phyloP scores from a whole-genome alignment of 1,140 invertebrate genomes.

The Cardiocondyla obscurior region DNA sequence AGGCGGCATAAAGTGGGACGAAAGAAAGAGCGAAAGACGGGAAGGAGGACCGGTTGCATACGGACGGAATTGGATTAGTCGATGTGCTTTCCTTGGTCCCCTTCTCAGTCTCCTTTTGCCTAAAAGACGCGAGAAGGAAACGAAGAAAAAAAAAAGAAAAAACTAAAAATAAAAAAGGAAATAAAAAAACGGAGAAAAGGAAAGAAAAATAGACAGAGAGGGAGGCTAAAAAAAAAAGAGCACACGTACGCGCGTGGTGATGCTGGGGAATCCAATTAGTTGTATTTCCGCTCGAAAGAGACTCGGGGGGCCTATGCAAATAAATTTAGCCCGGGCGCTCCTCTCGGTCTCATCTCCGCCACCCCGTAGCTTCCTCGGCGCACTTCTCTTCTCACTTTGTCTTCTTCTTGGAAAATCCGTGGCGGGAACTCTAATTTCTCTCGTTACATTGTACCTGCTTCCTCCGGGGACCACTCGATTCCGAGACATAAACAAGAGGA shows the following conservation, averaged over 20 bases:
- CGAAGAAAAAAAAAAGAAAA: not conserved
- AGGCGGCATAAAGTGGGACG: slow-evolving; percentile 35
- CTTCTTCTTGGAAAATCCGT: slow-evolving; percentile 42
- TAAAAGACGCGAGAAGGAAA: not conserved
- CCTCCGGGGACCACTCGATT: slow-evolving; percentile 57
- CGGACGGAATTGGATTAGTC: slow-evolving; percentile 69
- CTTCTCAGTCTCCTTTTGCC: not conserved
- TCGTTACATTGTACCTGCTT: slow-evolving; percentile 45
- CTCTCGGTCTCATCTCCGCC: not conserved
- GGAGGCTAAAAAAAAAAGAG: not conserved
- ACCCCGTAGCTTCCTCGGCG: not conserved
- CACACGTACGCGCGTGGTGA: slow-evolving; percentile 41
- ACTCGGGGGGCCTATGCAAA: slow-evolving; percentile 66
- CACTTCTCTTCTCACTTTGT: slow-evolving; percentile 30
- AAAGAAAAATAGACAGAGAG: not conserved
- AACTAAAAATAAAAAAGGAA: not conserved
- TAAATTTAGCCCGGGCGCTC: slow-evolving; percentile 56
- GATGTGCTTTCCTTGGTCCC: slow-evolving; percentile 61
- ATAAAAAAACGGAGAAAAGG: not conserved
- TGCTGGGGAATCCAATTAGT: slow-evolving; percentile 59
- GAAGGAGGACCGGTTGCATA: slow-evolving; percentile 47
- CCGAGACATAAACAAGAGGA: slow-evolving; percentile 64
- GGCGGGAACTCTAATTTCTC: slow-evolving; percentile 58
- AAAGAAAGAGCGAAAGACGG: slow-evolving; percentile 33
- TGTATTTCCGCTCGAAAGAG: slow-evolving; percentile 62